These are phyloP conservation scores for Papilio machaon DNA, from an alignment of 1,140 invertebrate genomes.

Conservation along the genomic window DNA sequence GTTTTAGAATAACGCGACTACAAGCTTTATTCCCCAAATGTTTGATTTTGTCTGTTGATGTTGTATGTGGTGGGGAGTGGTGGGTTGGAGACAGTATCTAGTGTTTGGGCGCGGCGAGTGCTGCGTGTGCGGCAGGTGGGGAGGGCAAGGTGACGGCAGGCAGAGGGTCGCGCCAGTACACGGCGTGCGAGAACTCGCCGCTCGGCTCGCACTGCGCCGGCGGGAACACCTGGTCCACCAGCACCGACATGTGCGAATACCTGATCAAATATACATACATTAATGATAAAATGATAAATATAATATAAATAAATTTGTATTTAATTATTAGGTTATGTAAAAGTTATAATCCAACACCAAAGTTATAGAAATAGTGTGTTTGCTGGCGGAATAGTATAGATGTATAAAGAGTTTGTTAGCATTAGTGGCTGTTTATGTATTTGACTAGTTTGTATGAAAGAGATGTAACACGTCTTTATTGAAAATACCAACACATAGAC, in stretches of 20 bases:
- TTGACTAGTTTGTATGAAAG: background rate
- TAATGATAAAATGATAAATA: background rate
- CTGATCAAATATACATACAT: constrained; percentile 78
- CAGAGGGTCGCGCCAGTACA: constrained; percentile 95
- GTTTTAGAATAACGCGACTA: too few species aligned
- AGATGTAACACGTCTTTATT: constrained; percentile 9
- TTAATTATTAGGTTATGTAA: background rate
- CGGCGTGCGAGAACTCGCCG: constrained; percentile 94
- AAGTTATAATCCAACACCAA: constrained; percentile 9
- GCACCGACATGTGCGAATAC: constrained; percentile 95
- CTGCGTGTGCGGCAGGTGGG: constrained; percentile 40
- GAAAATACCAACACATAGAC: constrained; percentile 33
- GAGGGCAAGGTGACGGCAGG: constrained; percentile 67
- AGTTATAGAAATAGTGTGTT: constrained; percentile 13
- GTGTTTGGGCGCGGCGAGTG: constrained; percentile 35
- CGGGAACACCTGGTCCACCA: constrained; percentile 97
- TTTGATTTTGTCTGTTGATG: too few species aligned
- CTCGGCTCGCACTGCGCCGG: constrained; percentile 86
- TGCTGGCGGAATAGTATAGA: background rate
- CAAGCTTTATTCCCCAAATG: too few species aligned
- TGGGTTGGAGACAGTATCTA: background rate
- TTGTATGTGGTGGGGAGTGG: too few species aligned
- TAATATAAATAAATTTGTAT: background rate
- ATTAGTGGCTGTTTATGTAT: constrained; percentile 5
- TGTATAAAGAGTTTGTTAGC: background rate